Percentiles rank a stretch among this genome's conserved stretches.
Conservation (phyloP, 2,888 invertebrate genomes). For the Metacarcinus magister region DNA sequence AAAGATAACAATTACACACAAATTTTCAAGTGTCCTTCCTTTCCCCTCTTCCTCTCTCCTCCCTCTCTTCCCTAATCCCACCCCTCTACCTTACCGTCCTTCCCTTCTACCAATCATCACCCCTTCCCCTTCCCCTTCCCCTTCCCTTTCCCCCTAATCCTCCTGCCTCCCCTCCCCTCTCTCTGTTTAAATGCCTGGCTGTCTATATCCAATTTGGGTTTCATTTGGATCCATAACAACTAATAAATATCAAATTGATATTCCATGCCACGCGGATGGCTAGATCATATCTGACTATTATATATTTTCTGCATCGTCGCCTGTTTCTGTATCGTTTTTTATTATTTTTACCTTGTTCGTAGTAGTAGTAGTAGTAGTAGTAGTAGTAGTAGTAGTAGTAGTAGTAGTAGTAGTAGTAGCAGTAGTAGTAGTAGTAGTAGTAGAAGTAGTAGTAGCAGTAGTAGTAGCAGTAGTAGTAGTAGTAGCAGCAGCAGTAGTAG, state of each 20-base stretch:
- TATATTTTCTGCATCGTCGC: not conserved
- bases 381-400: constrained; percentile 21
- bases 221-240: constrained; percentile 36
- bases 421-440: not conserved
- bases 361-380: not conserved
- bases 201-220: constrained; percentile 41
- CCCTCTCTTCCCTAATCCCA: not conserved
- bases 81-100: not conserved
- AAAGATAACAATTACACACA: not conserved
- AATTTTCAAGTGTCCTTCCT: not conserved
- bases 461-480: not conserved
- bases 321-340: not conserved
- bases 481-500: constrained; percentile 7
- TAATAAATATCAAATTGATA: constrained; percentile 27
- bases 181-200: not conserved
- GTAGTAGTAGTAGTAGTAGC: not conserved
- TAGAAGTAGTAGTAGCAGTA: not conserved
- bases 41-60: not conserved
- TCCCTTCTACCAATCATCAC: no score
- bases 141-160: not conserved
- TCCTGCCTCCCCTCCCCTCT: not conserved
- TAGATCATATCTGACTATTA: not conserved
- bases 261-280: not conserved
- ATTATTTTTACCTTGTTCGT: not conserved
- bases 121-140: not conserved